Conservation (phyloP, 2,888 invertebrate genomes). For the Ditula angustiorana region DNA sequence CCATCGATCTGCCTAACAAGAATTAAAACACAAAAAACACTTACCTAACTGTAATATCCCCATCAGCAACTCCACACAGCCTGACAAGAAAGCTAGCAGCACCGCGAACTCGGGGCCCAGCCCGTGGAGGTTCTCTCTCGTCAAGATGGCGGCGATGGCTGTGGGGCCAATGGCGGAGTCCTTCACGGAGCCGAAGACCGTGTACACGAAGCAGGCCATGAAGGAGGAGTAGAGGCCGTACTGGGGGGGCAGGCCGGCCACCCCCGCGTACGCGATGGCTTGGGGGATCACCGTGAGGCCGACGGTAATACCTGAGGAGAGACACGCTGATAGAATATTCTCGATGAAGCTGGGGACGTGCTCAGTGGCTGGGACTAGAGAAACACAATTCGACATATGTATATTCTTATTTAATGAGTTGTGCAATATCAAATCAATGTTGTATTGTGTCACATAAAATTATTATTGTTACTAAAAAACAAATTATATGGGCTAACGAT, state of each 20-base stretch:
- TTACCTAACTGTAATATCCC: constrained; percentile 90
- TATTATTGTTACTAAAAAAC: too few species aligned
- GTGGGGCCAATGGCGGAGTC: constrained; percentile 93
- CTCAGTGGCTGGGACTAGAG: too few species aligned
- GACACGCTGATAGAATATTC: background rate
- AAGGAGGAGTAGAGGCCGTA: constrained; percentile 97
- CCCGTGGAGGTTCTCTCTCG: constrained; percentile 89
- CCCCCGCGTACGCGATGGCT: constrained; percentile 93
- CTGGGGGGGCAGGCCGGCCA: constrained; percentile 90
- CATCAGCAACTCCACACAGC: constrained; percentile 89
- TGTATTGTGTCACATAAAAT: too few species aligned
- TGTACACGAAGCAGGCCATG: constrained; percentile 97
- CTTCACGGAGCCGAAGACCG: constrained; percentile 91
- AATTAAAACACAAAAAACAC: constrained; percentile 39
- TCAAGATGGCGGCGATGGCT: constrained; percentile 93
- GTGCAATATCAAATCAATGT: too few species aligned
- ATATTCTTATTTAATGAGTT: too few species aligned
- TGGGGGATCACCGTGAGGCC: constrained; percentile 94
- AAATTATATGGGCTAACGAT: too few species aligned
- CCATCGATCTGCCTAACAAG: too few species aligned
- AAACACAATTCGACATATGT: too few species aligned
- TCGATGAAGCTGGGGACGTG: too few species aligned
- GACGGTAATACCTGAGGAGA: constrained; percentile 83
- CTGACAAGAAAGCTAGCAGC: constrained; percentile 89
- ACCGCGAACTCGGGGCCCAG: constrained; percentile 90